Conservation (phyloP, 92 coral and sea anemone species). For the Plumapathes pennacea region DNA sequence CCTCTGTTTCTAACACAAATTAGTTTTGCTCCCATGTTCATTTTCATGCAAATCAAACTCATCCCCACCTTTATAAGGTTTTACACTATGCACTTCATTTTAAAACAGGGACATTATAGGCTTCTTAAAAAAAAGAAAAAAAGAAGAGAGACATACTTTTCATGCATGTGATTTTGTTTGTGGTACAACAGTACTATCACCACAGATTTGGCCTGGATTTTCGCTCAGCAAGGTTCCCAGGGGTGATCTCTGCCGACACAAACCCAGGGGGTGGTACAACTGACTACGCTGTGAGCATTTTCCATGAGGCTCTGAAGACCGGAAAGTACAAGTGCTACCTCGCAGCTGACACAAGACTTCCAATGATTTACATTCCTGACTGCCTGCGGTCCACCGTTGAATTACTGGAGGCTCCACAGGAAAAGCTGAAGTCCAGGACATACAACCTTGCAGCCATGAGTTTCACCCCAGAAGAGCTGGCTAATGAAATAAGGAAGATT, state of each 20-base stretch:
- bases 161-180: too few relatives aligned
- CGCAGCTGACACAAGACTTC: constrained; percentile 87
- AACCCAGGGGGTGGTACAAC: constrained; percentile 99
- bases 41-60: too few relatives aligned
- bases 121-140: too few relatives aligned
- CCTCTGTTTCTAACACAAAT: too few relatives aligned
- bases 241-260: constrained; percentile 89
- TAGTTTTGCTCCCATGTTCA: too few relatives aligned
- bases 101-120: too few relatives aligned
- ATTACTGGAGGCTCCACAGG: constrained; percentile 91
- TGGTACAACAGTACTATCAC: constrained; percentile 87
- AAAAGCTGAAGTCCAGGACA: constrained; percentile 60
- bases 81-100: too few relatives aligned
- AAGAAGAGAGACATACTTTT: too few relatives aligned
- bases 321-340: constrained; percentile 92
- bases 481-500: constrained; percentile 63
- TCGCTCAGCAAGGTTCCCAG: constrained; percentile 98
- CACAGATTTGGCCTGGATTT: constrained; percentile 94
- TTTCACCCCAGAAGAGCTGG: constrained; percentile 90
- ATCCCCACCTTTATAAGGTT: too few relatives aligned
- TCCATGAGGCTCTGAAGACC: constrained; percentile 86
- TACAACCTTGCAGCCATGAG: constrained; percentile 88
- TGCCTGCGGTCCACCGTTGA: constrained; percentile 96
- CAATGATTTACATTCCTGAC: constrained; percentile 96
- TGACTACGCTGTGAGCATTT: constrained; percentile 94